Evolutionary conservation across 2,113 vertebrate species (phyloP).

Genomic region (Oreochromis tanganicae): DNA sequence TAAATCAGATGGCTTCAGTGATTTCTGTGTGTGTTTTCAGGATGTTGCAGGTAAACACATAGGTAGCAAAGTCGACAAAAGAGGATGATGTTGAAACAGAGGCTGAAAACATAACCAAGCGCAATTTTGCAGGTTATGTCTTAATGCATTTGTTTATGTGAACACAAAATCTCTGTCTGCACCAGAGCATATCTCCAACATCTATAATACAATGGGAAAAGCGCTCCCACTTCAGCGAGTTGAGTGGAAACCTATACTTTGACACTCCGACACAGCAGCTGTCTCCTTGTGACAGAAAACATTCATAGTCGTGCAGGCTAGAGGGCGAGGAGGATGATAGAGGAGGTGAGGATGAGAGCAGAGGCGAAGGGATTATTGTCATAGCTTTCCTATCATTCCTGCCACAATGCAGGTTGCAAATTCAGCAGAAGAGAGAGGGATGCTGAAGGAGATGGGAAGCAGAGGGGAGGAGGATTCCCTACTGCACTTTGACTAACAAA

Average conservation of each 20-base stretch:
- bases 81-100: not conserved
- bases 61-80: not conserved
- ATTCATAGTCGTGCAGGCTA: not conserved
- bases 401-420: constrained; percentile 28
- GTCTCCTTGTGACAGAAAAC: constrained; percentile 40
- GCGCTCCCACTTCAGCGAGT: constrained; percentile 8
- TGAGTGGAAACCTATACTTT: constrained; percentile 30
- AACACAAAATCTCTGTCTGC: not conserved
- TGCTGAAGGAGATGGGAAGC: not conserved
- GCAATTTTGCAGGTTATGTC: not conserved
- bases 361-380: constrained; percentile 39
- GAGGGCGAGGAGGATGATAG: constrained; percentile 25
- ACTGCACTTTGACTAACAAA: constrained; percentile 17
- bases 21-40: not conserved
- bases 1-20: not conserved
- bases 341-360: constrained; percentile 29
- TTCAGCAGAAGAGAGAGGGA: constrained; percentile 13
- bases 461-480: constrained; percentile 5
- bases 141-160: not conserved
- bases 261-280: constrained; percentile 15
- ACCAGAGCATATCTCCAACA: not conserved
- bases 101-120: not conserved
- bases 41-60: not conserved
- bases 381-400: constrained; percentile 23
- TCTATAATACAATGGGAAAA: constrained; percentile 14